phyloP scores from a whole-genome alignment of 2,797 vertebrate genomes.

The Thaleichthys pacificus region DNA sequence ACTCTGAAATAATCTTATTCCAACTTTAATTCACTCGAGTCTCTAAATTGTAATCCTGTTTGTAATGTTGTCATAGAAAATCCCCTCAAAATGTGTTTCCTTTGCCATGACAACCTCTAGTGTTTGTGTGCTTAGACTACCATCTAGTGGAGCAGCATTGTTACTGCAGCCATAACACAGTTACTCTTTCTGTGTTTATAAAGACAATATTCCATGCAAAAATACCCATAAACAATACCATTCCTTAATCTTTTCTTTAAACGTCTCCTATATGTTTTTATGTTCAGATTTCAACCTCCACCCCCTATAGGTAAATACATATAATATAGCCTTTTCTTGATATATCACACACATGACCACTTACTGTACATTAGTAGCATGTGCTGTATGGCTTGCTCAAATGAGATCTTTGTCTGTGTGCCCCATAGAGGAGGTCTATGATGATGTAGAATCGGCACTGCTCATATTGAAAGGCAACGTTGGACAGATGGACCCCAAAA shows the following conservation, averaged over 20 bases:
- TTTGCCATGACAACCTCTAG: not conserved
- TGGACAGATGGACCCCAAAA: constrained; percentile 67
- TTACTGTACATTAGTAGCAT: too few relatives aligned
- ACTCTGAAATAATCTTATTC: too few relatives aligned
- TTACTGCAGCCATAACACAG: not conserved
- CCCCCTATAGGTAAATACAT: constrained; percentile 20
- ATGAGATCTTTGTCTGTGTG: constrained; percentile 19
- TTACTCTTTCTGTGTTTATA: too few relatives aligned
- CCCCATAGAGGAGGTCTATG: constrained; percentile 64
- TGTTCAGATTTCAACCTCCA: constrained; percentile 20
- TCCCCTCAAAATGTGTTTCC: not conserved
- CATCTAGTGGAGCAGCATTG: not conserved
- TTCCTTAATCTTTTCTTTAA: not conserved
- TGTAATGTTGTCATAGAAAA: not conserved
- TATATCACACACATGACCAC: too few relatives aligned
- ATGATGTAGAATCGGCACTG: constrained; percentile 58
- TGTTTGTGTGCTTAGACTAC: not conserved
- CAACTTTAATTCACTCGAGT: not conserved
- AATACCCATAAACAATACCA: not conserved
- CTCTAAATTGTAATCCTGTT: not conserved
- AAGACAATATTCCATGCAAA: not conserved
- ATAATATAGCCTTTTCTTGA: too few relatives aligned
- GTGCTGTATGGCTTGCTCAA: too few relatives aligned
- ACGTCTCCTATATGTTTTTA: not conserved
- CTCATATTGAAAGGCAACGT: constrained; percentile 29